phyloP scores from a whole-genome alignment of 1,140 invertebrate genomes.

The Acromyrmex echinatior region DNA sequence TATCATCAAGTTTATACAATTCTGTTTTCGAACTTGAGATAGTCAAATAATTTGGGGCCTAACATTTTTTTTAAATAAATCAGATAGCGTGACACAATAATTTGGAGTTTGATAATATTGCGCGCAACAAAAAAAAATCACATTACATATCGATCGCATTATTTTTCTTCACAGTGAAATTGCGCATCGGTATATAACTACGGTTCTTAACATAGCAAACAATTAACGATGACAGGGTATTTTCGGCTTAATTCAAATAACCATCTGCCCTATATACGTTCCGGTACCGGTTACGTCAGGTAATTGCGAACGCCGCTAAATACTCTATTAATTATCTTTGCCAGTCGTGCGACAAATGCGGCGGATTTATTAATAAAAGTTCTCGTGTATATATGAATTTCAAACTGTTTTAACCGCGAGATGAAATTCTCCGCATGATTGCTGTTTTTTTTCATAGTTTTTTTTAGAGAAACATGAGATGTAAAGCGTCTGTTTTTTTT shows the following conservation, averaged over 20 bases:
- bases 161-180: slow-evolving; percentile 2
- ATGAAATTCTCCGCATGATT: background rate
- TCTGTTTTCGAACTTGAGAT: background rate
- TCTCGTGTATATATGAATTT: background rate
- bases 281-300: slow-evolving; percentile 7
- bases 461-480: background rate
- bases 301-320: slow-evolving; percentile 57
- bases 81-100: background rate
- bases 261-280: slow-evolving; percentile 22
- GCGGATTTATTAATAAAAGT: background rate
- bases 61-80: background rate
- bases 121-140: background rate
- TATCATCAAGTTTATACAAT: background rate
- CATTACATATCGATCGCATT: background rate
- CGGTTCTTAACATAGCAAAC: slow-evolving; percentile 18
- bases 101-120: background rate
- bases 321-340: slow-evolving; percentile 58
- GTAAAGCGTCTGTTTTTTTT: background rate
- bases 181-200: background rate
- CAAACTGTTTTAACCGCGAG: background rate
- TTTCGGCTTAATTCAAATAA: slow-evolving; percentile 59
- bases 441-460: background rate
- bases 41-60: background rate
- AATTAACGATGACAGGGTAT: slow-evolving; percentile 44
- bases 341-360: slow-evolving; percentile 36